Base-by-base conservation (phyloP, 37 sponge, comb jelly and placozoan species). In the Theonella swinhoei region DNA sequence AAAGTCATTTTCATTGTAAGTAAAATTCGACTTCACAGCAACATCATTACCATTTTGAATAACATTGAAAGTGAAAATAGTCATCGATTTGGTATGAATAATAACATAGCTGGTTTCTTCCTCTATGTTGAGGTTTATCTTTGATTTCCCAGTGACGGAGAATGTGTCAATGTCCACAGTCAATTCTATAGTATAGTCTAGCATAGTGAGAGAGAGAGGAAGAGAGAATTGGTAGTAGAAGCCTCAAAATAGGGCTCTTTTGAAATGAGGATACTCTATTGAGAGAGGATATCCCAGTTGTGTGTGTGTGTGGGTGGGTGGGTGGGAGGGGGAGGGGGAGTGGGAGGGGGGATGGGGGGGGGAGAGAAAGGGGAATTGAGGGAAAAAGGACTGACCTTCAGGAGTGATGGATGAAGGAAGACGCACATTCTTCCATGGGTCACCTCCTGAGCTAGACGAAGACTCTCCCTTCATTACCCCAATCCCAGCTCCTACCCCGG, bases 21-120 rank as follows among this genome's bases (percentile, higher is more conserved):
- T 19, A 33, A 80, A 58, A 24, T 24, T 0, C 2, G 20, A 26
- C 5, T 28, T 11, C 23, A 84, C 32, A 26, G 37, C 28, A 17
- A 68, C 28, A 26, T 0, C 22, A 0, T 35, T 7, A 17, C 41
- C 79, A 33, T 42, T 26, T 29, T 30, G 39, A 11, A 39, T 67
- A 24, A 87, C 78, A 22, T 59, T 32, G 19, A 61, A 47, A 9
- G 14, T 29, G 42, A 43, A 28, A 2, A 96, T 68, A 17, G 41
- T 72, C 94, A 96, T 96, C 42, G 82, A 81, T 58, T 73, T 76
- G 2, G 80, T 88, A 72, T 96, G 94, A 4, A 93, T 40, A 22
- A 93, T 31, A 4, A 96, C 36, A 59, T 78, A 82, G 35, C 43
- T 4, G 14, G 81, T 83, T 4, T 42, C 36, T 2, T 22, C 41